Evolutionary conservation across 35 echinoderm and acorn worm species (phyloP).

Genomic region (Patiria miniata): DNA sequence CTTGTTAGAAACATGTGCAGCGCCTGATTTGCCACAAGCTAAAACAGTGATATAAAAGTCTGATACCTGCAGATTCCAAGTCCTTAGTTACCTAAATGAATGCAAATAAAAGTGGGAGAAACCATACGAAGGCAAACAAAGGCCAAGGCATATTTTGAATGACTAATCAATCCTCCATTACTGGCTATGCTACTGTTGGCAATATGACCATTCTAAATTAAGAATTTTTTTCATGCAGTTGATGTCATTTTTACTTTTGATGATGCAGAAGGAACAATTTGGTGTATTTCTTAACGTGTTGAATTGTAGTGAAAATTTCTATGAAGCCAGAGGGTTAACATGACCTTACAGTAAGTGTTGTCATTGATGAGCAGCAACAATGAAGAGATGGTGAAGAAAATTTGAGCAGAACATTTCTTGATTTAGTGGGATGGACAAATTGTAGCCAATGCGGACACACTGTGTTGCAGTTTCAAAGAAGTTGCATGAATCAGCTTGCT

Average conservation of each 20-base stretch:
- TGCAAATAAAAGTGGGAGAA: slow-evolving; percentile 13
- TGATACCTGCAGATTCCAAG: background rate
- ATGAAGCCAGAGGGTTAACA: background rate
- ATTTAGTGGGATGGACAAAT: background rate
- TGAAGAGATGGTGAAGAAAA: background rate
- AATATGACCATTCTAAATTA: background rate
- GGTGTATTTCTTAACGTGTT: too few relatives aligned
- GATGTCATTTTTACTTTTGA: background rate
- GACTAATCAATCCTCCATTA: too few relatives aligned
- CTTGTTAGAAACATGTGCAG: background rate
- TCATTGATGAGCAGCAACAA: background rate
- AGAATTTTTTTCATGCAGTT: background rate
- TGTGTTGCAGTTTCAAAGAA: background rate
- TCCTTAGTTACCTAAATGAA: background rate
- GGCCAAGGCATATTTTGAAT: background rate
- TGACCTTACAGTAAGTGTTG: background rate
- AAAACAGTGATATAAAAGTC: background rate
- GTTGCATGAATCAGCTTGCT: background rate
- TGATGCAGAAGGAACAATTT: too few relatives aligned
- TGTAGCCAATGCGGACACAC: background rate
- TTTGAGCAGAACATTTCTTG: background rate
- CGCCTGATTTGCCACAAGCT: background rate
- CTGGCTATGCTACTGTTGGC: too few relatives aligned
- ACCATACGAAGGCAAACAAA: background rate
- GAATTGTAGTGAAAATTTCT: too few relatives aligned